These are phyloP conservation scores for Hirtodrosophila cameraria DNA, from an alignment of 2,888 invertebrate species.

Conservation along the genomic window DNA sequence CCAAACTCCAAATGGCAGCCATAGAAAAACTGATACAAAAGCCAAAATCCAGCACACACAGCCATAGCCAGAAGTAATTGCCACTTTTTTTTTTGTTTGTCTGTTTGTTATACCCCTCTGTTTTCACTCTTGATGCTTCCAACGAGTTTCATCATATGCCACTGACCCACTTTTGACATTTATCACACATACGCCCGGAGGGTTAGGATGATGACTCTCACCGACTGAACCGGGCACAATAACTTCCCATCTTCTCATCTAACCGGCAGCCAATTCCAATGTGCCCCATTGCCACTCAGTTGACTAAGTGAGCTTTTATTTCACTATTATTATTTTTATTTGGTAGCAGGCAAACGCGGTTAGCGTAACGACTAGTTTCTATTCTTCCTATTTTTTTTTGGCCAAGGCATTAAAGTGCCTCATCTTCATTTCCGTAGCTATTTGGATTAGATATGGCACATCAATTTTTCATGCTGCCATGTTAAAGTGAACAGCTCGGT, in stretches of 20 bases:
- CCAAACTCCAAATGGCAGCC: conserved; percentile 46
- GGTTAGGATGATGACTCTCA: too few species aligned
- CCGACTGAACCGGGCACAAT: conserved; percentile 14
- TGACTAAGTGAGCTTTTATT: conserved; percentile 61
- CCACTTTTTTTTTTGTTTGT: too few species aligned
- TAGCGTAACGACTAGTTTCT: neutral
- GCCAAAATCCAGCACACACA: neutral
- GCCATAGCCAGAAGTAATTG: conserved; percentile 40
- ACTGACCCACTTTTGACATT: conserved; percentile 67
- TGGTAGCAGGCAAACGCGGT: neutral
- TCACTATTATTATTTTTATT: conserved; percentile 46
- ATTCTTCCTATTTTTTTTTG: neutral
- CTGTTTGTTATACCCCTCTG: too few species aligned
- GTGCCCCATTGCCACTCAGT: conserved; percentile 5
- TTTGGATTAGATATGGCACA: conserved; percentile 41
- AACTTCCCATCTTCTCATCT: conserved; percentile 1
- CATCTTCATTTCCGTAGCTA: conserved; percentile 26
- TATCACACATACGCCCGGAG: conserved; percentile 50
- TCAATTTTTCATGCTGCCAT: conserved; percentile 27
- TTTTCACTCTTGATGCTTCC: conserved; percentile 17
- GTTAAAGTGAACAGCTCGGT: conserved; percentile 1
- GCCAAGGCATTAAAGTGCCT: conserved; percentile 6
- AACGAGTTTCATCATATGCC: conserved; percentile 41
- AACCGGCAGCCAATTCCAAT: conserved; percentile 8
- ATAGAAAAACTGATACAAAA: conserved; percentile 44